Base-by-base conservation (phyloP, 2,888 invertebrate species). In the Lycia hirtaria region DNA sequence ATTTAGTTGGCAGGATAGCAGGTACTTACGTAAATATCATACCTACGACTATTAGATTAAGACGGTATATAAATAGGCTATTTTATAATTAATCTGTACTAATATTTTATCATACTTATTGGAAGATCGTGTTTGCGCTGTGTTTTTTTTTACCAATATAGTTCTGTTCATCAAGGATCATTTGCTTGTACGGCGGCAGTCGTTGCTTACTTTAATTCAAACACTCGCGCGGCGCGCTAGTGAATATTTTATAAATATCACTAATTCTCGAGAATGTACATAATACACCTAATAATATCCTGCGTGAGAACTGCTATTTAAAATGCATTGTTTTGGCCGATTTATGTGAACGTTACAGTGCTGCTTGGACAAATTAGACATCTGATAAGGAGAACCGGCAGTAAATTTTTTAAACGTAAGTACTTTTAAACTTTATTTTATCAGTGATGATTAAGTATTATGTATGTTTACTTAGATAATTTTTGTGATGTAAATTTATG, bases 161-260 rank as follows among this genome's bases (percentile, higher is more conserved):
- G 37, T 59, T 59, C 54, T 56, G 63, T 64, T 56, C 62, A 68
- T 65, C 68, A 72, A 73, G 73, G 72, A 81, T 76, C 64, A 73
- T 74, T 75, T 69, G 59, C 64, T 66, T 67, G 58, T 62, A 61
- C 50, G 57, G 52, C 58, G 60, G 54, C 56, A 66, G 69, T 58
- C 69, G 76, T 68, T 56, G 65, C 59, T 84, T 84, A 85, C 79
- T 84, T 75, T 77, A 73, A 80, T 80, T 76, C 74, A 70, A 71
- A 68, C 83, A 67, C 71, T 77, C 78, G 73, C 59, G 68, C 68
- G 75, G 75, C 68, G 73, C 69, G 76, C 81, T 57, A 52, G 60
- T 62, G 45, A 15, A 10, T 44, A 37, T 47, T 32, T 41, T 51
- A 28, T 28, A 47, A 24, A 24, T 44, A 40, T 24, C 40, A 38